Base-by-base conservation (phyloP, 2,113 vertebrate genomes). In the Scartelaos histophorus region DNA sequence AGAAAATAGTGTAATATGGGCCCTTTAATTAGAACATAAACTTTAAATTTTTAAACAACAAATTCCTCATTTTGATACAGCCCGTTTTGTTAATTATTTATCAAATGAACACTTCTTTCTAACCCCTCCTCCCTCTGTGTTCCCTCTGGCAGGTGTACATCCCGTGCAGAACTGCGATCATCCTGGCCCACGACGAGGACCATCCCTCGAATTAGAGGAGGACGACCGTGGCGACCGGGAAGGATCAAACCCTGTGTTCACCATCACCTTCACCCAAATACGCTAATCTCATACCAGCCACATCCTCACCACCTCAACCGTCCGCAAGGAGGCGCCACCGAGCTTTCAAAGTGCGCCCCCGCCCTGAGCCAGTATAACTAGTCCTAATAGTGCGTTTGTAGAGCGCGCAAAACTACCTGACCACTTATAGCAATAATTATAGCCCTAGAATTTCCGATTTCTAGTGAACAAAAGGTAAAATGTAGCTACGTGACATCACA, bases 111-210 rank as follows among this genome's bases (percentile, higher is more conserved):
- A 7, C 2, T 6, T 17, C 13, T 24, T 25, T 62, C 58, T 22
- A 15, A 4, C 69, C 46, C 5, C 6, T 38, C 38, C 38, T 43
- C 21, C 66, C n/a, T 83, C 58, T 71, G 69, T 75, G 21, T 79
- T 77, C 62, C 68, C 66, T 80, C 46, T 66, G 73, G 70, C 87
- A 94, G 94, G 92, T 94, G 82, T 94, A 94, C 91, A 90, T 94
- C 86, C 94, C 94, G 84, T 93, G 93, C 92, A 93, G 94, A 90
- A 93, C 91, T 46, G 93, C 93, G 67, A 82, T 94, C 82, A 90
- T 94, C 82, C 88, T 94, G 88, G 92, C 91, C 90, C 94, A 94
- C 75, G 93, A 92, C 78, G 92, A 93, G 87, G 90, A 88, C 72
- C 86, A 93, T 91, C 91, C 92, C 90, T 92, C 91, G 87, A 89